Evolutionary conservation across 2,797 vertebrate genomes (phyloP), one percentile per base, ranked within the genome.

Genomic region (Epinephelus awoara): DNA sequence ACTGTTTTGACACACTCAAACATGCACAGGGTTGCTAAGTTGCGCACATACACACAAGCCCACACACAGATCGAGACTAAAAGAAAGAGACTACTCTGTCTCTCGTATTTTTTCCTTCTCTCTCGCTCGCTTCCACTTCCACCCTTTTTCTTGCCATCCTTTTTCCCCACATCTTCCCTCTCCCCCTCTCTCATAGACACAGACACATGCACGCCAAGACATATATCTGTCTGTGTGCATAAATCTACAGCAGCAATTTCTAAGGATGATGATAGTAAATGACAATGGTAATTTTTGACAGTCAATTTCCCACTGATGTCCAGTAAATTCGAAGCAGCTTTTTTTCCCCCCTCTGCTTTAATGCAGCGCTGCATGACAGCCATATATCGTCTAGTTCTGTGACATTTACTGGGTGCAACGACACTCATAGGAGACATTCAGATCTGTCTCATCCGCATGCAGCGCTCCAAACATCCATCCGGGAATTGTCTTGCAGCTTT

Each of bases 331-430:
- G 49, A 72, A 38, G 80, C 73, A 21, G 68, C 87, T 92, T 93
- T 64, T 82, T 66, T 92, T 93, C 65, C 47, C 17, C 47, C 40
- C 79, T 34, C 34, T 77, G 62, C 90, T 86, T 94, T 93, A 93
- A 92, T 91, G 93, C 90, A 77, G 86, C 87, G 77, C 89, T 87
- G 88, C 90, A 78, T 83, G 86, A 79, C 72, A 83, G 87, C 89
- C 84, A 88, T 95, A 94, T 91, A 94, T 95, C 83, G 76, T 85
- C 76, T 77, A 79, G 86, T 86, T 91, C 88, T 80, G 87, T 93
- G 94, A 95, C 95, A 94, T 96, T 96, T 95, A 95, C 91, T 90
- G 91, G 92, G 89, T 80, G 80, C 86, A 90, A 95, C 88, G 91
- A 93, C 92, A 93, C 95, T 95, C 95, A 50, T 59, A 95, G 94